phyloP scores from a whole-genome alignment of 2,888 invertebrate genomes.

The Aporophyla nigra region DNA sequence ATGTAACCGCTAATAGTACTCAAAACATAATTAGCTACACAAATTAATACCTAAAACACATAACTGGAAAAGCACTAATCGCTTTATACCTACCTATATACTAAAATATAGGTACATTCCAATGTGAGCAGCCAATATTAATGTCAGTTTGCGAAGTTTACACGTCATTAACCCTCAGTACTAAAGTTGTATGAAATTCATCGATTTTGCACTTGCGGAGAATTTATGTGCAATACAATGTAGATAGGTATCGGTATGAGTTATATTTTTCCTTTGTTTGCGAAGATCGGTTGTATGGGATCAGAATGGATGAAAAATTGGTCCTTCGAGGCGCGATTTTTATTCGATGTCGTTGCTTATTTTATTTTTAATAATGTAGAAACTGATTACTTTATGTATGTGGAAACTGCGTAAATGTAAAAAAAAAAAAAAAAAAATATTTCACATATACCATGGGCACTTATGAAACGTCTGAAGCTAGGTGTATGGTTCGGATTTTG shows the following conservation, averaged over 20 bases:
- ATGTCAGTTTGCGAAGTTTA: slow-evolving; percentile 77
- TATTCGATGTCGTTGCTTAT: slow-evolving; percentile 25
- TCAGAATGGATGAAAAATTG: slow-evolving; percentile 52
- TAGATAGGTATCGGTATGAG: slow-evolving; percentile 57
- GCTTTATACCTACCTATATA: slow-evolving; percentile 6
- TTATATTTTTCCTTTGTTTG: slow-evolving; percentile 64
- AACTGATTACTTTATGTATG: slow-evolving; percentile 7
- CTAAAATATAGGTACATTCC: slow-evolving; percentile 14
- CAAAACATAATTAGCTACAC: slow-evolving; percentile 21
- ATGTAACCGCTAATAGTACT: slow-evolving; percentile 17
- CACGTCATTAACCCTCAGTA: slow-evolving; percentile 75
- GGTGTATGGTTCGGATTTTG: too few relatives aligned
- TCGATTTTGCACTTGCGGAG: slow-evolving; percentile 63
- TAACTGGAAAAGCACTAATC: slow-evolving; percentile 37
- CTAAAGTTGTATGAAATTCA: slow-evolving; percentile 68
- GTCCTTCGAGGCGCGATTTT: slow-evolving; percentile 47
- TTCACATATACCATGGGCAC: too few relatives aligned
- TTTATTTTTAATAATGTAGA: slow-evolving; percentile 34
- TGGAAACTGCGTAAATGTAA: background rate
- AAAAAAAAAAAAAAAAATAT: background rate
- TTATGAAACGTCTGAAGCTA: too few relatives aligned
- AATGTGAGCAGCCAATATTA: slow-evolving; percentile 67
- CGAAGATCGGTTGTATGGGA: slow-evolving; percentile 34
- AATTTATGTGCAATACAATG: slow-evolving; percentile 68
- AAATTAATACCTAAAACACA: slow-evolving; percentile 27